Percentiles rank a stretch among this genome's conserved stretches.
These are phyloP conservation scores for Xiphias gladius DNA, from an alignment of 2,113 vertebrate species.

Conservation along the genomic window DNA sequence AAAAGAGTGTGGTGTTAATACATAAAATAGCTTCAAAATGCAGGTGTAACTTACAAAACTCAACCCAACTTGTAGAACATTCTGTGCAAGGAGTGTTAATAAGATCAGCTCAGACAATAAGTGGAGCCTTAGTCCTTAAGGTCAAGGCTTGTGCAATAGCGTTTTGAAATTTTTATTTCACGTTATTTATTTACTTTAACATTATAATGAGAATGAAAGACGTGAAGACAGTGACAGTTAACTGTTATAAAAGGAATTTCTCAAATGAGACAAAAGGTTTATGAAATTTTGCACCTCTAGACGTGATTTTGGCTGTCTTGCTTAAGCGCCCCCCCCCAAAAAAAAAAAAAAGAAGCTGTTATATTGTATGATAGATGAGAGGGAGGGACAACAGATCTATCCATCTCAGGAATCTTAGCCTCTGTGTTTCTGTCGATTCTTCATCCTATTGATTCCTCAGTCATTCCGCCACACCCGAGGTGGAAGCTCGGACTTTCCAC, in stretches of 20 bases:
- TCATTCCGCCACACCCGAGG: slow-evolving; percentile 66
- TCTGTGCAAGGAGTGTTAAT: background rate
- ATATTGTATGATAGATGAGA: slow-evolving; percentile 68
- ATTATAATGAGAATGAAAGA: background rate
- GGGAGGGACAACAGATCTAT: slow-evolving; percentile 64
- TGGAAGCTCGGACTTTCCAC: slow-evolving; percentile 72
- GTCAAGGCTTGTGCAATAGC: background rate
- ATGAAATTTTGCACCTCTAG: background rate
- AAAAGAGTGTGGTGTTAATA: background rate
- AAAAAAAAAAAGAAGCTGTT: slow-evolving; percentile 2
- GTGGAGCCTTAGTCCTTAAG: background rate
- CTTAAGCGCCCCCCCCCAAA: slow-evolving; percentile 14
- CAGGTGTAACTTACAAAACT: background rate
- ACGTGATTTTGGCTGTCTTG: slow-evolving; percentile 5
- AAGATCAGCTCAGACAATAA: background rate
- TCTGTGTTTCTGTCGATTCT: slow-evolving; percentile 71
- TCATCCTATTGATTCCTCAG: slow-evolving; percentile 79
- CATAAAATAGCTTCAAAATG: background rate
- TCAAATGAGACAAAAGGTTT: background rate
- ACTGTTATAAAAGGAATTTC: background rate
- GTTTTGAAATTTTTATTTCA: background rate
- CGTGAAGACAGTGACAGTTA: background rate
- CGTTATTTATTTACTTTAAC: background rate
- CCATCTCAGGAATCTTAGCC: slow-evolving; percentile 71
- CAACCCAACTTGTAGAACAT: background rate